A percentile compares a stretch with the other conserved stretches of the same genome.
Conservation (phyloP, 2,113 vertebrate species). For the Charadrius vociferus region DNA sequence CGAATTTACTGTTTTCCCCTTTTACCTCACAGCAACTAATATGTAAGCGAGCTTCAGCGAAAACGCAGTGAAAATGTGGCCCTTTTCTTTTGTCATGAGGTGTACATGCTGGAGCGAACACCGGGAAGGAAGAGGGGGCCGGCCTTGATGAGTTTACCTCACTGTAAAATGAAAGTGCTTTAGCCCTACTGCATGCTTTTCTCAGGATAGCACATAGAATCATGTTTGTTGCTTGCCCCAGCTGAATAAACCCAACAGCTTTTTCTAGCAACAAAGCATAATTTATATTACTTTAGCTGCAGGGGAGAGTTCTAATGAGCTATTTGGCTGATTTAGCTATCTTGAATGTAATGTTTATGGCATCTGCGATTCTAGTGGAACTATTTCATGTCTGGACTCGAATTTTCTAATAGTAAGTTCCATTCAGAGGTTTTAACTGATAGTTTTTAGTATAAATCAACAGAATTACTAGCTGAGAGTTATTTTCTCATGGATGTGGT, state of each 20-base stretch:
- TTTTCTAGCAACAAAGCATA: not conserved
- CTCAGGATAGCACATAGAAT: not conserved
- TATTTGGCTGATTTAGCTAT: not conserved
- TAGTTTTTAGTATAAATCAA: not conserved
- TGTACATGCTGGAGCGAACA: not conserved
- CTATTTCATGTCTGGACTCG: not conserved
- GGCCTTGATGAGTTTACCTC: not conserved
- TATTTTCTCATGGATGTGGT: rapidly evolving
- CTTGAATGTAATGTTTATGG: not conserved
- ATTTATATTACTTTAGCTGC: not conserved
- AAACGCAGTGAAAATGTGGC: rapidly evolving
- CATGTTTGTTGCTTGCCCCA: not conserved
- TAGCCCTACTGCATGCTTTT: not conserved
- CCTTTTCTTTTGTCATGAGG: rapidly evolving
- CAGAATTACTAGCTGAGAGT: not conserved
- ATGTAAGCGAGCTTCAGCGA: rapidly evolving
- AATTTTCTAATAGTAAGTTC: not conserved
- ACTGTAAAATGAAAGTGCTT: not conserved
- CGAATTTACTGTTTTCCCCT: rapidly evolving
- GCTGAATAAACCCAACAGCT: not conserved
- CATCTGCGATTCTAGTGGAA: not conserved
- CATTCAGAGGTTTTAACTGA: not conserved
- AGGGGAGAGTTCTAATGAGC: not conserved
- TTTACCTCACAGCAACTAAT: not conserved
- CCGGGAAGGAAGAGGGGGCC: not conserved